Percentiles rank a stretch among this genome's conserved stretches.
These are phyloP conservation scores for Ctenopoma multispine DNA, from an alignment of 2,797 vertebrate genomes.

Conservation along the genomic window DNA sequence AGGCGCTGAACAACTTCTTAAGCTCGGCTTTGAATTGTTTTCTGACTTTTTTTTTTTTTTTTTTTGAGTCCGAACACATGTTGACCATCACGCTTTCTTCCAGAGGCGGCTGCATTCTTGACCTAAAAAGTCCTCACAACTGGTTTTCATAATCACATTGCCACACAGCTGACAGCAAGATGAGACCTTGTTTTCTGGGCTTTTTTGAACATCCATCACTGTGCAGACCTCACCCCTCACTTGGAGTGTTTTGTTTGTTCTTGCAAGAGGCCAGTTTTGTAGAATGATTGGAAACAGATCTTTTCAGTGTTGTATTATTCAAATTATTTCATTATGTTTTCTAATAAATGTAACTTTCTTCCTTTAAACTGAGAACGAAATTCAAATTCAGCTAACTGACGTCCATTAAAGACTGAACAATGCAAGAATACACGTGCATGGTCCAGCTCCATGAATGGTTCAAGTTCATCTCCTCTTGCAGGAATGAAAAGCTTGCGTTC, in stretches of 20 bases:
- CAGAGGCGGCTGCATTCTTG: slow-evolving; percentile 75
- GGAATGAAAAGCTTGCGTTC: slow-evolving; percentile 33
- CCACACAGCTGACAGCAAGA: slow-evolving; percentile 75
- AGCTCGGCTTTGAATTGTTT: slow-evolving; percentile 63
- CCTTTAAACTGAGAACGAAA: not conserved
- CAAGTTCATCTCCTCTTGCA: not conserved
- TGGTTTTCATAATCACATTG: slow-evolving; percentile 80
- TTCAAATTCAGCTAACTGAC: not conserved
- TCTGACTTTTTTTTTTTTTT: slow-evolving; percentile 13
- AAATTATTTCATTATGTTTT: slow-evolving; percentile 8
- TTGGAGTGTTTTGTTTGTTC: slow-evolving; percentile 20
- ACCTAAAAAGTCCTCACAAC: slow-evolving; percentile 80
- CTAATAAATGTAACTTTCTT: not conserved
- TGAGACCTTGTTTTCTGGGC: slow-evolving; percentile 52
- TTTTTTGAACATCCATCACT: slow-evolving; percentile 43
- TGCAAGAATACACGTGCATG: slow-evolving; percentile 3
- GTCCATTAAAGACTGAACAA: slow-evolving; percentile 6
- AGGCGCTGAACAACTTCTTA: slow-evolving; percentile 64
- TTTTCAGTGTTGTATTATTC: not conserved
- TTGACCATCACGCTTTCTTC: slow-evolving; percentile 77
- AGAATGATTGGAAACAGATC: not conserved
- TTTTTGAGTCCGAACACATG: slow-evolving; percentile 77
- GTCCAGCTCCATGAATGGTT: slow-evolving; percentile 39
- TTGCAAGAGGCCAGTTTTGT: not conserved
- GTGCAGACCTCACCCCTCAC: slow-evolving; percentile 5